These are phyloP conservation scores for Ectropis crepuscularia DNA, from an alignment of 2,888 invertebrate species.

Conservation along the genomic window DNA sequence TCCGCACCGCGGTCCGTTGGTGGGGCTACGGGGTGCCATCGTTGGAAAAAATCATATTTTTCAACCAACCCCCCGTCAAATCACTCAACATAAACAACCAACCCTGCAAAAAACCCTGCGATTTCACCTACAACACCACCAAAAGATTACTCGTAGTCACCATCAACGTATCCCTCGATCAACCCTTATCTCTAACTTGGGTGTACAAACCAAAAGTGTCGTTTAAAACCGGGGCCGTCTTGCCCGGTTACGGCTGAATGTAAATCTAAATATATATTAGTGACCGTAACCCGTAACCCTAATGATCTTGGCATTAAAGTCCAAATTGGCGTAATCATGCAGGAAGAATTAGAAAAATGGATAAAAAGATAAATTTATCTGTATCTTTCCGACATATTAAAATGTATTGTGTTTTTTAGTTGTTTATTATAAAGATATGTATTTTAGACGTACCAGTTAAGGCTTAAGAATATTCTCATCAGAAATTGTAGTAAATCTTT, in stretches of 20 bases:
- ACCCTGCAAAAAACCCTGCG: constrained; percentile 57
- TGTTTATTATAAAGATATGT: too few species aligned
- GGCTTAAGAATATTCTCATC: too few species aligned
- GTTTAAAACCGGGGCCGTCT: constrained; percentile 31
- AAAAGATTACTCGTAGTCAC: constrained; percentile 60
- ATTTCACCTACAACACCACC: constrained; percentile 55
- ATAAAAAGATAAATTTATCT: too few species aligned
- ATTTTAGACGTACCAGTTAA: too few species aligned
- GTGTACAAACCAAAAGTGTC: constrained; percentile 49
- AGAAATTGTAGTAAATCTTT: too few species aligned
- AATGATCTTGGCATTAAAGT: too few species aligned
- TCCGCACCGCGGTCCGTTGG: constrained; percentile 66
- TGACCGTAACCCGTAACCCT: too few species aligned
- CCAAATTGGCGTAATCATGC: too few species aligned
- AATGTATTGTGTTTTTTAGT: too few species aligned
- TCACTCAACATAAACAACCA: constrained; percentile 60
- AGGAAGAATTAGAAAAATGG: too few species aligned
- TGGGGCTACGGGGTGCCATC: constrained; percentile 79
- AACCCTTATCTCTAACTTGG: constrained; percentile 68
- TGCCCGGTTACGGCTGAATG: constrained; percentile 35
- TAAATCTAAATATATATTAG: too few species aligned
- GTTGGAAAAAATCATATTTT: constrained; percentile 60
- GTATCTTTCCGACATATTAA: too few species aligned
- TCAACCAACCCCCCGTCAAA: constrained; percentile 58
- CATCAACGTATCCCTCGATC: constrained; percentile 65